Conservation (phyloP, 2,888 invertebrate species). For the Amitus sp. region DNA sequence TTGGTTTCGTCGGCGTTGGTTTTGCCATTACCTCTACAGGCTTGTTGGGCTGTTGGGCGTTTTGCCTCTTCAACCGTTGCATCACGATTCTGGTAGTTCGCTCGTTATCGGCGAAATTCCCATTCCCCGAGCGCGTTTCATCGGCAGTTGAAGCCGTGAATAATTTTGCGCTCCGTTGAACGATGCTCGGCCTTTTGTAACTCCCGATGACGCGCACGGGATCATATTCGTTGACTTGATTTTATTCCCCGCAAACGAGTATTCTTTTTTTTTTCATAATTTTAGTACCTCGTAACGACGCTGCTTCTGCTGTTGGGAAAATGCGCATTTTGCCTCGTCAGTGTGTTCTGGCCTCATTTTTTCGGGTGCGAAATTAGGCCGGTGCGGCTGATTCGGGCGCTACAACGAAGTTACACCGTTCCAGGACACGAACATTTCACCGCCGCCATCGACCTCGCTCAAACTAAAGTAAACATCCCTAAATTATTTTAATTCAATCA, state of each 20-base stretch:
- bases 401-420: conserved; percentile 81
- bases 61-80: conserved; percentile 79
- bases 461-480: conserved; percentile 66
- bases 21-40: conserved; percentile 75
- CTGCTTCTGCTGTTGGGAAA: conserved; percentile 75
- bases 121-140: too few species aligned
- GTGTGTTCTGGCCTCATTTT: conserved; percentile 82
- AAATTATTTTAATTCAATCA: too few species aligned
- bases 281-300: conserved; percentile 80
- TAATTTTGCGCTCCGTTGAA: too few species aligned
- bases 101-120: too few species aligned
- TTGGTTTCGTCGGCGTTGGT: conserved; percentile 77
- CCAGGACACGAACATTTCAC: conserved; percentile 80
- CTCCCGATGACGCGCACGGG: too few species aligned
- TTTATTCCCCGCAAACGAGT: neutral
- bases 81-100: conserved; percentile 74
- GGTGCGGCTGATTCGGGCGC: conserved; percentile 74
- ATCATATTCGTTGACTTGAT: too few species aligned
- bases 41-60: conserved; percentile 84
- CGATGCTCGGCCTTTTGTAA: too few species aligned
- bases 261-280: neutral
- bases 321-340: conserved; percentile 76
- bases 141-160: too few species aligned
- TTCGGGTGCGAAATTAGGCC: conserved; percentile 77
- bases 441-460: conserved; percentile 82